Evolutionary conservation across 2,888 invertebrate species (phyloP), one percentile per base, ranked within the genome.

Genomic region (Pollenia angustigena): DNA sequence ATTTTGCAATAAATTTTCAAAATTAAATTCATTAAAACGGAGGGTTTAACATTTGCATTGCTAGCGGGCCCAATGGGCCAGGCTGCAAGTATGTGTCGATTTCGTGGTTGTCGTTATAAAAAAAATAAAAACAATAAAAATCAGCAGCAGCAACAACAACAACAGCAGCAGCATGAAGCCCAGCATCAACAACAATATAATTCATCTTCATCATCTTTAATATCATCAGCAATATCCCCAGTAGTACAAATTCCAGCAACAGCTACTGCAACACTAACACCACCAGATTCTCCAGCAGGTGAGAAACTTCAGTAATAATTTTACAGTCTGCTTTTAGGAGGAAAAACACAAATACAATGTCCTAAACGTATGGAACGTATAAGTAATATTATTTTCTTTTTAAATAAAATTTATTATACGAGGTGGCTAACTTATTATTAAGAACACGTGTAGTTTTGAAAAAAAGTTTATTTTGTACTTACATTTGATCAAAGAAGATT

Each of bases 71-170:
- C 93, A 92, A 96, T 96, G 96, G 96, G 96, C 95, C 96, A 96
- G 94, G 95, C 96, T 94, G 95, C 96, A 95, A 96, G 96, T 94
- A 96, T 96, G 96, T 96, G 96, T 94, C 96, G 96, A 95, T 95
- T 96, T 94, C 95, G 96, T 94, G 96, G 96, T 95, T 95, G 96
- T 94, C 95, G 95, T 93, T 96, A 96, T 94, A 96, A 96, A 95
- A 96, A 96, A 94, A 96, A 96, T 95, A 95, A 94, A 89, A 84
- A 88, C 82, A 91, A 90, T 60, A 92, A 89, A 80, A 88, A 88
- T 82, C 88, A 84, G 64, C 81, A 81, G 10, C 84, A 84, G 2
- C 86, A 81, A 8, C 81, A 85, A 1, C 86, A 81, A 8, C 81
- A 85, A 10, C 81, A 75, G 23, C 79, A 71, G 3, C 78, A 74